These are phyloP conservation scores for Jaculus jaculus DNA, from an alignment of 2,113 vertebrate species.

Conservation along the genomic window DNA sequence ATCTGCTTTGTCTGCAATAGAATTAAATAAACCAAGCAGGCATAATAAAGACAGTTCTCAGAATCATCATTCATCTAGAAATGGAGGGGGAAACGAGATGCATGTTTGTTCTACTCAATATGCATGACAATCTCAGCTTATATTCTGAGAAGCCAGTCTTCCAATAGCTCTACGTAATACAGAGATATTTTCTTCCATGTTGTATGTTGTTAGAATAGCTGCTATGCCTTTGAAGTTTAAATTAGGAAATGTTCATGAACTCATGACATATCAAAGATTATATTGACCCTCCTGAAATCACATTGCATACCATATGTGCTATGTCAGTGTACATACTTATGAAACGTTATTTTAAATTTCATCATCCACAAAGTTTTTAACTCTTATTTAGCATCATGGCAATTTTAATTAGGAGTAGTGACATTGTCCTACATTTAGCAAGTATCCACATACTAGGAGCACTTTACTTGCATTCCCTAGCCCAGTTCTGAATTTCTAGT, in stretches of 20 bases:
- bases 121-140: background rate
- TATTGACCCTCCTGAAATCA: background rate
- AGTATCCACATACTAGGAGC: background rate
- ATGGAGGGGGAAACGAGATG: conserved; percentile 46
- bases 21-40: conserved; percentile 46
- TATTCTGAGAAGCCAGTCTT: background rate
- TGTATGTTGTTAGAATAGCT: background rate
- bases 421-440: background rate
- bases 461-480: background rate
- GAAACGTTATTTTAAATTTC: background rate
- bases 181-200: background rate
- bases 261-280: background rate
- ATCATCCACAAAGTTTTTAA: background rate
- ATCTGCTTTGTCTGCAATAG: conserved; percentile 13
- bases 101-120: background rate
- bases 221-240: background rate
- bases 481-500: background rate
- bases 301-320: too few relatives aligned
- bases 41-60: background rate
- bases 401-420: background rate
- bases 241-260: background rate
- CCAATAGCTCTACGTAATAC: background rate
- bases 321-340: too few relatives aligned
- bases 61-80: background rate
- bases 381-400: background rate